Evolutionary conservation across 2,797 vertebrate genomes (phyloP).

Genomic region (Meriones psammophilus): DNA sequence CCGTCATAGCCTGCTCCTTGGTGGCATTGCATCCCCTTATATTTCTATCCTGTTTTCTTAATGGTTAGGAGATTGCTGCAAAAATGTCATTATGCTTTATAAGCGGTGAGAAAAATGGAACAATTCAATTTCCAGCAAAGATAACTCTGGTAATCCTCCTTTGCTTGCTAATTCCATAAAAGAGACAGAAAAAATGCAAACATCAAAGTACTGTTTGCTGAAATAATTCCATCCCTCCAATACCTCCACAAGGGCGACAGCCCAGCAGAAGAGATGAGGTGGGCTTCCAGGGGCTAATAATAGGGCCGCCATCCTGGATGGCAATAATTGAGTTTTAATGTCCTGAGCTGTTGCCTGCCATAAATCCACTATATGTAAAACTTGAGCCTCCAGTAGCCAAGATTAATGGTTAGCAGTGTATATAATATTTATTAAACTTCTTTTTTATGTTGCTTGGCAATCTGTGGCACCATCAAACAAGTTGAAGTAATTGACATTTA

Average conservation of each 20-base stretch:
- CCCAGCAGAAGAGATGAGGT: conserved; percentile 77
- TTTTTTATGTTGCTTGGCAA: conserved; percentile 88
- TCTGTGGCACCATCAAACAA: conserved; percentile 90
- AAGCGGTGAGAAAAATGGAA: conserved; percentile 48
- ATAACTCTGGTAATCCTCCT: conserved; percentile 59
- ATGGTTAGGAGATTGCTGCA: neutral
- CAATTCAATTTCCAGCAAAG: conserved; percentile 62
- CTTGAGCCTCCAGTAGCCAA: conserved; percentile 82
- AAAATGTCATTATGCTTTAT: neutral
- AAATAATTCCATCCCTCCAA: conserved; percentile 80
- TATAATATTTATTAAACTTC: conserved; percentile 90
- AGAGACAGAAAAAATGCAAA: conserved; percentile 65
- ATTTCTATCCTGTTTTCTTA: neutral
- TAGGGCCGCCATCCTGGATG: conserved; percentile 79
- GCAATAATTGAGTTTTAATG: conserved; percentile 88
- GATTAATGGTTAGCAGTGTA: conserved; percentile 88
- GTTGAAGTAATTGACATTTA: conserved; percentile 92
- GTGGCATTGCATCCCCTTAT: neutral
- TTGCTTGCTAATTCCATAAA: conserved; percentile 73
- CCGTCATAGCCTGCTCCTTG: neutral
- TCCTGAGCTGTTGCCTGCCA: conserved; percentile 83
- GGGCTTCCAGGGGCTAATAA: conserved; percentile 80
- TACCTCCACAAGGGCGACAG: conserved; percentile 79
- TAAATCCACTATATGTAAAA: conserved; percentile 88
- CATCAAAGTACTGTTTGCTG: conserved; percentile 75